A percentile compares a stretch with the other conserved stretches of the same genome.
These are phyloP conservation scores for Aricia artaxerxes DNA, from an alignment of 2,888 invertebrate species.

Conservation along the genomic window DNA sequence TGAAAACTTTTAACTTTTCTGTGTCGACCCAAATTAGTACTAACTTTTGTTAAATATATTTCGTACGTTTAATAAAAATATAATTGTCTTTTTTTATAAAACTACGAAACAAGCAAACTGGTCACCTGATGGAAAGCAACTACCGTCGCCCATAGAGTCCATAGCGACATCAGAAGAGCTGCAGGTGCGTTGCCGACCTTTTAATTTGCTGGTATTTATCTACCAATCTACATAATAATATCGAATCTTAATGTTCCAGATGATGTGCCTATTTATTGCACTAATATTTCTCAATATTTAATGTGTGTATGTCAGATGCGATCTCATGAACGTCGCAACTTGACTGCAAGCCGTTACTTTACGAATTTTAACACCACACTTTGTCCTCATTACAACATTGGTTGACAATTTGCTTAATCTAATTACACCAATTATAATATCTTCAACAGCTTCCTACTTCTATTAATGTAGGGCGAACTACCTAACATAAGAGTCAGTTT, in stretches of 20 bases:
- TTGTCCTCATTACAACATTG: background rate
- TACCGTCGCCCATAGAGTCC: background rate
- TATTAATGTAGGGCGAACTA: too few species aligned
- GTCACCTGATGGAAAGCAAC: too few species aligned
- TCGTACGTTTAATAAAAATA: too few species aligned
- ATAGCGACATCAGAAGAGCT: too few species aligned
- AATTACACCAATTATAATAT: background rate
- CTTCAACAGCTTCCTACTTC: too few species aligned
- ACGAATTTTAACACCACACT: conserved; percentile 22
- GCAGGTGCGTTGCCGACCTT: background rate
- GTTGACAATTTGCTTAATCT: background rate
- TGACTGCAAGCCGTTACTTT: conserved; percentile 38
- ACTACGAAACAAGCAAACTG: too few species aligned
- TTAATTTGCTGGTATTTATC: background rate
- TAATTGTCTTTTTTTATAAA: too few species aligned
- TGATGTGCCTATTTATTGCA: background rate
- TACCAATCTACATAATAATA: background rate
- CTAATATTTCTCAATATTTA: background rate
- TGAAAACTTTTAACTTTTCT: too few species aligned
- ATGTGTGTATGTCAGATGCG: conserved; percentile 14
- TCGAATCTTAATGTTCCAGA: background rate
- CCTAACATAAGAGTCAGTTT: too few species aligned
- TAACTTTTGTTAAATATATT: too few species aligned
- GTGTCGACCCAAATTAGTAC: too few species aligned
- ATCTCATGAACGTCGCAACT: conserved; percentile 39